Base-by-base conservation (phyloP, 2,888 invertebrate species). In the Scrobipalpa atriplicella region DNA sequence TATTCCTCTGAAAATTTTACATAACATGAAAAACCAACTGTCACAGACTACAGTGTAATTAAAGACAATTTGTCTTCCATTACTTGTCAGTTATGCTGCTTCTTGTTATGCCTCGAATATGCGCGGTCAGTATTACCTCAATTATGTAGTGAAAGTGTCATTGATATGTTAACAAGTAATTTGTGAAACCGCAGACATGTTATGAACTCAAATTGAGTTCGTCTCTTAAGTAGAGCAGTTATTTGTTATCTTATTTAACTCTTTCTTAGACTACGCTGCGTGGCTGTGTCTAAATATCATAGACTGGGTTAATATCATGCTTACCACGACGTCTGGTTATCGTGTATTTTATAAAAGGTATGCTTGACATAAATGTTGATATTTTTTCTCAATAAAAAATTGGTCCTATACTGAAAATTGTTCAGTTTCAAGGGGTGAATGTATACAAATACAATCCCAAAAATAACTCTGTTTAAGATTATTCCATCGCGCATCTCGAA, bases 91-190 rank as follows among this genome's bases (percentile, higher is more conserved):
- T 52, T 52, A 8, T 16, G 29, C 62, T 1, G 19, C 62, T 62
- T 47, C 29, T 16, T 47, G 47, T 29, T 29, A 38, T n/a, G 36
- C 39, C 18, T 16, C 58, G 58, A 36, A n/a, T n/a, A 36, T 38
- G 47, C 63, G 51, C n/a, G 61, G 68, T 64, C 63, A 61, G 8
- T 64, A 43, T 65, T 29, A 62, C 62, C 43, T 9, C 73, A 70
- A 83, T 85, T 86, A 84, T 82, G 80, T 77, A 75, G 85, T 74
- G 90, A 89, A 89, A 89, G 89, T 87, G 88, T 87, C 88, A 88
- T 85, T 86, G 89, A 89, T 89, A 89, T 86, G 85, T 83, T 82
- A 83, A 67, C 29, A 43, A 21, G 62, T 58, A 0, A 58, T 38
- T 38, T 38, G 38, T 36, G 58, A 58, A 58, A 58, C 58, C 29